These are phyloP conservation scores for Baryphthengus martii DNA, from an alignment of 2,113 vertebrate species.

Conservation along the genomic window DNA sequence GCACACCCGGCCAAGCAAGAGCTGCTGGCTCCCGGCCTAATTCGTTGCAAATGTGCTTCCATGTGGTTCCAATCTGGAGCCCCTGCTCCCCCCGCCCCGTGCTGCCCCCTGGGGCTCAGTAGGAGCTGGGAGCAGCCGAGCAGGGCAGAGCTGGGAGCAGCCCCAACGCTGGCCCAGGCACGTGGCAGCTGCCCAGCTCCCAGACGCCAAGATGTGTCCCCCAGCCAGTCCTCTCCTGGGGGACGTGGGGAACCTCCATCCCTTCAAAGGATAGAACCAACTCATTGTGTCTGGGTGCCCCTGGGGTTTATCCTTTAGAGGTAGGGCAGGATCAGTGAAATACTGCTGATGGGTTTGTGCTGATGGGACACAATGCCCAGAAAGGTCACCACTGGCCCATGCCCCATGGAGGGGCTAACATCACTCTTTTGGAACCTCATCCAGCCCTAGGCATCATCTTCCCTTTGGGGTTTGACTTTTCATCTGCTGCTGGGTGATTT, in stretches of 20 bases:
- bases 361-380: background rate
- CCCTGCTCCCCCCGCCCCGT: background rate
- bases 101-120: background rate
- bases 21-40: constrained; percentile 76
- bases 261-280: background rate
- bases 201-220: accelerated
- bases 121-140: background rate
- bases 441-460: background rate
- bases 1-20: constrained; percentile 64
- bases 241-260: background rate
- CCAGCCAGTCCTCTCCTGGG: background rate
- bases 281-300: background rate
- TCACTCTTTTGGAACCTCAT: background rate
- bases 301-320: background rate
- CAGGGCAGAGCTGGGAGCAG: background rate
- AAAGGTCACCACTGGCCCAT: background rate
- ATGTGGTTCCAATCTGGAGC: constrained; percentile 87
- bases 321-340: background rate
- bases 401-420: background rate
- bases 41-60: constrained; percentile 76
- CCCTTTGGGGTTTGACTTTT: background rate
- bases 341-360: background rate
- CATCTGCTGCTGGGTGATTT: background rate
- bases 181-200: background rate
- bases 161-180: accelerated